Base-by-base conservation (phyloP, 2,888 invertebrate genomes). In the Agonum fuliginosum region DNA sequence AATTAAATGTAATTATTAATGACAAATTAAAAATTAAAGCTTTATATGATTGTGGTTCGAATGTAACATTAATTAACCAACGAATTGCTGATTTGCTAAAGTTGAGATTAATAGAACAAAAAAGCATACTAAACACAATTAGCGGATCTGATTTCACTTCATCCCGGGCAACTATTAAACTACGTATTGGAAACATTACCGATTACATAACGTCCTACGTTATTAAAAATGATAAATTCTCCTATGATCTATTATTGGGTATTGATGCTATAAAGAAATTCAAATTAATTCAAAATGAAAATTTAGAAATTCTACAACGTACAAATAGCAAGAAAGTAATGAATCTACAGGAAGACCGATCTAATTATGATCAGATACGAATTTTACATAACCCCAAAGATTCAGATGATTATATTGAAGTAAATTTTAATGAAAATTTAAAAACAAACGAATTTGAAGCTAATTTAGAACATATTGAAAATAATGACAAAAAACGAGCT, bases 231-330 rank as follows among this genome's bases (percentile, higher is more conserved):
- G 41, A 81, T 78, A 79, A 81, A 58, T 81, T 81, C 41, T 37
- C 81, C 34, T 80, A 82, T 78, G 80, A 82, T 62, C 79, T 82
- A 27, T 4, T 82, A 4, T 77, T 82, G 3, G 81, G 82, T 46
- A 72, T 83, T 74, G 82, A 83, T 75, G 74, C 76, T 0, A 81
- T 82, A 74, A 72, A 74, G 51, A 78, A 80, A 37, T 81, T 81
- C 27, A 79, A 80, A 67, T 74, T 82, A 54, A 80, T 75, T 5
- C 82, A 82, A 69, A 78, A 81, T 74, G 80, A 82, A 73, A 78
- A 83, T 43, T 78, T 82, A 73, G 73, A 78, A 37, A 81, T 81
- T 51, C 41, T 19, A 67, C 79, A 71, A 79, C 78, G 78, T 27
- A 65, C 70, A 41, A 78, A 51, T 30, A 22, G 17, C 70, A 48